phyloP scores from a whole-genome alignment of 2,113 vertebrate species.

The Echinops telfairi region DNA sequence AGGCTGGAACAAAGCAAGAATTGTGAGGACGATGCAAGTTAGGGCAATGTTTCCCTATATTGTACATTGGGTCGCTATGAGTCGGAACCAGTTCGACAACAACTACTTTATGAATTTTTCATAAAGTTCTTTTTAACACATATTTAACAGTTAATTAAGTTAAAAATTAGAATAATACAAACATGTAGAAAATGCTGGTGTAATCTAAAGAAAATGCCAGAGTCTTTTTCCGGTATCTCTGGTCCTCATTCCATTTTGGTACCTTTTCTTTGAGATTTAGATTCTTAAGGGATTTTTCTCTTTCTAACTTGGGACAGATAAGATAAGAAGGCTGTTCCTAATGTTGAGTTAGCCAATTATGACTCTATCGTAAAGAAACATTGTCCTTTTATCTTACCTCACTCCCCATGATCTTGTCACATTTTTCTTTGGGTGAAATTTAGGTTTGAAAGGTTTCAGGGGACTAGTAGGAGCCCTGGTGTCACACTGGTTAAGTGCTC shows the following conservation, averaged over 20 bases:
- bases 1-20: no score
- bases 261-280: background rate
- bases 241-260: background rate
- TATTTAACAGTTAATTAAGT: constrained; percentile 21
- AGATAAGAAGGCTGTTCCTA: background rate
- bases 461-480: background rate
- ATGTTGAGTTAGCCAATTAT: background rate
- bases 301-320: background rate
- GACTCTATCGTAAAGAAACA: background rate
- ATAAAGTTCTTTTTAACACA: background rate
- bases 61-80: no score
- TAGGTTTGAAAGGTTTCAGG: background rate
- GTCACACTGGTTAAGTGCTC: no score
- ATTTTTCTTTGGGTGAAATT: background rate
- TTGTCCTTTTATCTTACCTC: background rate
- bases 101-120: background rate
- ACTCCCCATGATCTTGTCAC: background rate
- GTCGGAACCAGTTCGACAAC: no score
- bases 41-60: no score
- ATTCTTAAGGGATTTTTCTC: background rate
- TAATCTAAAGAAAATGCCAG: constrained; percentile 1
- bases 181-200: background rate
- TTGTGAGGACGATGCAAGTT: no score
- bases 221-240: background rate
- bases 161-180: constrained; percentile 21